Percentiles rank a stretch among this genome's conserved stretches.
These are phyloP conservation scores for Drosophila parthenogenetica DNA, from an alignment of 2,888 invertebrate species.

Conservation along the genomic window DNA sequence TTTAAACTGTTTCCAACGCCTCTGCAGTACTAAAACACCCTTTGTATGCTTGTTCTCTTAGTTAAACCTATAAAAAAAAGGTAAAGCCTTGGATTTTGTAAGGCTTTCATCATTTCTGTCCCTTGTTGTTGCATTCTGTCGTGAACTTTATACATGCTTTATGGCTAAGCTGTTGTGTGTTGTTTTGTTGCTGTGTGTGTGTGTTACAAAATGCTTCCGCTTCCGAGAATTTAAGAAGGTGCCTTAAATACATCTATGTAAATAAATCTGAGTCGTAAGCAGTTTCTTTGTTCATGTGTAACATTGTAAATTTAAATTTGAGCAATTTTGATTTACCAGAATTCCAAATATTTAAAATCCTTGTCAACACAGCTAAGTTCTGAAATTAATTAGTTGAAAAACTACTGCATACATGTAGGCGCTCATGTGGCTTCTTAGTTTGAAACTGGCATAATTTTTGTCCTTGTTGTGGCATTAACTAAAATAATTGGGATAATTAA, in stretches of 20 bases:
- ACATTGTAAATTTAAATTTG: no score
- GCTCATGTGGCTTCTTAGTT: no score
- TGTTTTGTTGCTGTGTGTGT: neutral
- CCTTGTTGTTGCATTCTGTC: conserved; percentile 10
- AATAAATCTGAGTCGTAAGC: neutral
- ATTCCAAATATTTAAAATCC: no score
- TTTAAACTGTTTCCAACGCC: neutral
- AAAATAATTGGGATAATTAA: no score
- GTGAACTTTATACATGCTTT: conserved; percentile 11
- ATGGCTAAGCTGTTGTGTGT: neutral
- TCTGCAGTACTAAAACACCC: neutral
- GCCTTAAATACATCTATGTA: neutral
- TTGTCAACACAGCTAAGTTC: no score
- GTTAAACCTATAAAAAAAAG: conserved; percentile 18
- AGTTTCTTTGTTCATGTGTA: neutral
- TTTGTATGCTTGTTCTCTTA: neutral
- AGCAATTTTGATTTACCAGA: no score
- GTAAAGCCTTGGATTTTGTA: conserved; percentile 12
- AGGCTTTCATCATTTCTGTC: conserved; percentile 19
- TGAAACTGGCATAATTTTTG: no score
- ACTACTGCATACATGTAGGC: no score
- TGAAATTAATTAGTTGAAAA: no score
- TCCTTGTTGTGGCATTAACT: no score
- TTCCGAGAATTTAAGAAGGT: conserved; percentile 4
- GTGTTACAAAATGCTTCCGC: neutral